These are phyloP conservation scores for Saccostrea cuccullata DNA, from an alignment of 1,140 invertebrate species.

Conservation along the genomic window DNA sequence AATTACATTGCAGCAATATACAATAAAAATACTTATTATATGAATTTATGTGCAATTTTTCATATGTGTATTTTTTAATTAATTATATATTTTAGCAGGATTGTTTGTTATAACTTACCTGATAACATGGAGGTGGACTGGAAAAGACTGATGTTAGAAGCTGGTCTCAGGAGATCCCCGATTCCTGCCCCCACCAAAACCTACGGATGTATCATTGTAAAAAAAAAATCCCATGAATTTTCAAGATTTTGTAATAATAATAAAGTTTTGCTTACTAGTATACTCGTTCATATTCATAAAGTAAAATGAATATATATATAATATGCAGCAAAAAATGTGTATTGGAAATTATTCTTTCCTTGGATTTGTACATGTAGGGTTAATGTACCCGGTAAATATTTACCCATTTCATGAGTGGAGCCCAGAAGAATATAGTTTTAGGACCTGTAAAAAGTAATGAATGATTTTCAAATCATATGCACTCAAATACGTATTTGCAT, in stretches of 20 bases:
- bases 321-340: no score
- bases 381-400: no score
- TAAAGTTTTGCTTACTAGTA: no score
- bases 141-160: slow-evolving; percentile 16
- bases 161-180: not conserved
- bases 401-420: slow-evolving; percentile 44
- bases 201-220: not conserved
- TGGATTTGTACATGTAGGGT: no score
- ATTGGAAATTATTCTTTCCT: no score
- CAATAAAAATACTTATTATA: no score
- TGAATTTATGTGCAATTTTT: no score
- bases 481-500: not conserved
- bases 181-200: slow-evolving; percentile 9
- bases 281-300: not conserved
- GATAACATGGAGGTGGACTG: slow-evolving; percentile 15
- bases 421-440: slow-evolving; percentile 56
- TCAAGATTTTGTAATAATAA: no score
- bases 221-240: not conserved
- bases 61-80: no score
- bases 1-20: no score
- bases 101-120: not conserved
- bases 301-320: no score
- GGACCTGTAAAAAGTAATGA: slow-evolving; percentile 42
- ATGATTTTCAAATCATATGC: not conserved
- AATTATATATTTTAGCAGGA: no score